Base-by-base conservation (phyloP, 2,797 vertebrate genomes). In the Channa striata region DNA sequence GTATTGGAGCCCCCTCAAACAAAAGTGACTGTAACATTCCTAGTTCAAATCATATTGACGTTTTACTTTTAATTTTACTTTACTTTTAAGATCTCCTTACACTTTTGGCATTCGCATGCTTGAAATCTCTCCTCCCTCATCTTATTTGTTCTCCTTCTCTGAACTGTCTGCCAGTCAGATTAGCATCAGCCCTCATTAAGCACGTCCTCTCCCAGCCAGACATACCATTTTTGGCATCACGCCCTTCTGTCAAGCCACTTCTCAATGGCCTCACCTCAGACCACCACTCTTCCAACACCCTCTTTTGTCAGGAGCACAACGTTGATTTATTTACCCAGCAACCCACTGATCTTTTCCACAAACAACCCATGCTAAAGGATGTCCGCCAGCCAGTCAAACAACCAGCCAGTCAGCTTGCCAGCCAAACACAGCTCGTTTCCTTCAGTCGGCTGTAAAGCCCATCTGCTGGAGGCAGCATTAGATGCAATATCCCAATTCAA, bases 401-500 rank as follows among this genome's bases (percentile, higher is more conserved):
- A 69, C 34, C 65, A 61, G 66, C 61, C 76, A 58, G 78, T 69
- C 78, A 48, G 72, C 57, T 51, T 78, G 58, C 82, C 76, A 66
- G 75, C 76, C 74, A 70, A 77, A 86, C 75, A 71, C 48, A 14
- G 80, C 70, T 74, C 70, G 72, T 84, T 84, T 72, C 81, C 85
- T 86, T 84, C 76, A 78, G 75, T 77, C 49, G 4, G 77, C 79
- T 81, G 77, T 83, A 89, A 91, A 92, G 87, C 90, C 91, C 92
- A 84, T 92, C 90, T 91, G 87, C 85, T 87, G 82, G 87, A 91
- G 83, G 85, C 84, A 84, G 87, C 82, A 91, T 91, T 92, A 95
- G 95, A 95, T 91, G 95, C 94, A 95, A 96, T 95, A 95, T 95
- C 95, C 95, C 94, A 95, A 97, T 96, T 95, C 96, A 96, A 97